phyloP scores from a whole-genome alignment of 2,888 invertebrate genomes.

The Brachypalpus laphriformis region DNA sequence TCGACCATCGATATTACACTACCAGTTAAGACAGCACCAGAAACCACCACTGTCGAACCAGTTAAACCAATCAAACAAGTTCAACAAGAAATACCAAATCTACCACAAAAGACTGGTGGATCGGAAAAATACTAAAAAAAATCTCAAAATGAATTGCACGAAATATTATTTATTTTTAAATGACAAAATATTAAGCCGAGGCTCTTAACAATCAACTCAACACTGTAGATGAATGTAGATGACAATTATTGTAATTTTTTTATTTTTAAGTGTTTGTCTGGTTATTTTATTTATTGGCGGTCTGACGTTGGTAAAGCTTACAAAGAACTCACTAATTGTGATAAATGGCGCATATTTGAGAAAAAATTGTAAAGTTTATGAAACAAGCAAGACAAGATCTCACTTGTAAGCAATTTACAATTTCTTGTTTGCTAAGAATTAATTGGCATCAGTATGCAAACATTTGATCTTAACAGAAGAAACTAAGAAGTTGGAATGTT shows the following conservation, averaged over 20 bases:
- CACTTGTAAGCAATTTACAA: too few relatives aligned
- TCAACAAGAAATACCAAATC: conserved; percentile 9
- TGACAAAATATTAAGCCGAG: not conserved
- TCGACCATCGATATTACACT: conserved; percentile 79
- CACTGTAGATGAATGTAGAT: not conserved
- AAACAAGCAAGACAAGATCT: too few relatives aligned
- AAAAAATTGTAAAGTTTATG: too few relatives aligned
- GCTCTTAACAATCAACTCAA: not conserved
- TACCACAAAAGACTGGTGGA: conserved; percentile 16
- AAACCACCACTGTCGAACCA: conserved; percentile 77
- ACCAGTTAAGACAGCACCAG: conserved; percentile 77
- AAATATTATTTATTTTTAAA: not conserved
- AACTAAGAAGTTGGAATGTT: too few relatives aligned
- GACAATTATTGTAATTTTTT: not conserved
- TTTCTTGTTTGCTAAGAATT: too few relatives aligned
- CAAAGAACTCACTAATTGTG: not conserved
- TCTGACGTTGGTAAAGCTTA: not conserved
- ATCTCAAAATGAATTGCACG: conserved; percentile 13
- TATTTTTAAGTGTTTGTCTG: not conserved
- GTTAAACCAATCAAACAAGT: conserved; percentile 61
- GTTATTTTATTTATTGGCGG: not conserved
- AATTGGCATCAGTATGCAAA: too few relatives aligned
- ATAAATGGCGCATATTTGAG: not conserved
- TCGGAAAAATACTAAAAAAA: conserved; percentile 74
- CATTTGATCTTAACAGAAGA: too few relatives aligned